Percentiles rank a stretch among this genome's conserved stretches.
phyloP scores from a whole-genome alignment of 2,797 vertebrate species.

The Enteromius trimaculatus region DNA sequence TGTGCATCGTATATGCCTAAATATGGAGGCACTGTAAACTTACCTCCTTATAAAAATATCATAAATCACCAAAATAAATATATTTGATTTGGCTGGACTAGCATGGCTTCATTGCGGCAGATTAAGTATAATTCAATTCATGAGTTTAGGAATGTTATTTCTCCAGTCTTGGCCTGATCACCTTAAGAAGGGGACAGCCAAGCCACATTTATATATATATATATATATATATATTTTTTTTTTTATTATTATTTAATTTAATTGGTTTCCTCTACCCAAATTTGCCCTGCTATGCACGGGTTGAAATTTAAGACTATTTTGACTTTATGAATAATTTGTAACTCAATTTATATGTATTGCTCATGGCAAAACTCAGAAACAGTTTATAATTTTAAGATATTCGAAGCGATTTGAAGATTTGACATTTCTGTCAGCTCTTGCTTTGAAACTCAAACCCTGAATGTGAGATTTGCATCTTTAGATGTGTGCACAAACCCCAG shows the following conservation, averaged over 20 bases:
- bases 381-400: neutral
- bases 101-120: conserved; percentile 9
- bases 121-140: conserved; percentile 20
- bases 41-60: conserved; percentile 16
- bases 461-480: conserved; percentile 37
- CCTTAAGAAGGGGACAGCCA: neutral
- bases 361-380: neutral
- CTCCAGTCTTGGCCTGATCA: neutral
- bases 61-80: conserved; percentile 24
- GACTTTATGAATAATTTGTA: neutral
- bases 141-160: conserved; percentile 30
- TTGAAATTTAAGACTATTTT: neutral
- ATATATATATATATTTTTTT: neutral
- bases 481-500: conserved; percentile 13
- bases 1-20: neutral
- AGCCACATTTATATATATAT: neutral
- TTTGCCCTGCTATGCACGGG: conserved; percentile 3
- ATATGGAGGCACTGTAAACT: neutral
- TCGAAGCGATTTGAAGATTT: neutral
- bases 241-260: neutral
- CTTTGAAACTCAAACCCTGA: conserved; percentile 18
- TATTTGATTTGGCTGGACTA: conserved; percentile 24
- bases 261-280: conserved; percentile 20
- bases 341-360: conserved; percentile 1
- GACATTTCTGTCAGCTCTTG: neutral